phyloP scores from a whole-genome alignment of 1,140 invertebrate genomes.

The Pararge aegeria region DNA sequence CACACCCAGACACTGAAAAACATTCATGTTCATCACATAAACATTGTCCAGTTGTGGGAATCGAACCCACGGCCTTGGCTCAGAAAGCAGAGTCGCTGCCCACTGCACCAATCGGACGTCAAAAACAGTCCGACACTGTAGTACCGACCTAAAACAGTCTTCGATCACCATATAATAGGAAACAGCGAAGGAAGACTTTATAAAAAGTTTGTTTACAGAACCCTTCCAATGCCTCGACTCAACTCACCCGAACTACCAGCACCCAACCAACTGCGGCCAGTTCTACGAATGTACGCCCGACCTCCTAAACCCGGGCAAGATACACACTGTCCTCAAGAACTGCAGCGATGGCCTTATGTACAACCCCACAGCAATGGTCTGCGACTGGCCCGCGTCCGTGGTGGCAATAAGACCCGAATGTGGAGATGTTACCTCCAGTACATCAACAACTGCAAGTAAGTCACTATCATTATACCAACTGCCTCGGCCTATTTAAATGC shows the following conservation, averaged over 20 bases:
- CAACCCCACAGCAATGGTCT: conserved; percentile 78
- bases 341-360: conserved; percentile 77
- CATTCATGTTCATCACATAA: too few relatives aligned
- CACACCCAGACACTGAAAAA: too few relatives aligned
- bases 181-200: too few relatives aligned
- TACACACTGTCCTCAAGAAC: conserved; percentile 63
- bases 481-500: too few relatives aligned
- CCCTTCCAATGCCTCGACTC: conserved; percentile 54
- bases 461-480: background rate
- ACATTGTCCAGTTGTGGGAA: too few relatives aligned
- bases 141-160: too few relatives aligned
- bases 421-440: conserved; percentile 11
- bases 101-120: too few relatives aligned
- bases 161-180: too few relatives aligned
- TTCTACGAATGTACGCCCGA: conserved; percentile 80
- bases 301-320: conserved; percentile 35
- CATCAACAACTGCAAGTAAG: background rate
- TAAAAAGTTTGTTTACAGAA: conserved; percentile 29
- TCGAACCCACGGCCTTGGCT: too few relatives aligned
- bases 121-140: too few relatives aligned
- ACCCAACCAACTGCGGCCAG: conserved; percentile 75
- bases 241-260: conserved; percentile 64
- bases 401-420: conserved; percentile 72
- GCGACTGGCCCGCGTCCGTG: conserved; percentile 81
- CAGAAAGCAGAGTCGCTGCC: too few relatives aligned